phyloP scores from a whole-genome alignment of 2,113 vertebrate species.

The Diphyllodes magnificus region DNA sequence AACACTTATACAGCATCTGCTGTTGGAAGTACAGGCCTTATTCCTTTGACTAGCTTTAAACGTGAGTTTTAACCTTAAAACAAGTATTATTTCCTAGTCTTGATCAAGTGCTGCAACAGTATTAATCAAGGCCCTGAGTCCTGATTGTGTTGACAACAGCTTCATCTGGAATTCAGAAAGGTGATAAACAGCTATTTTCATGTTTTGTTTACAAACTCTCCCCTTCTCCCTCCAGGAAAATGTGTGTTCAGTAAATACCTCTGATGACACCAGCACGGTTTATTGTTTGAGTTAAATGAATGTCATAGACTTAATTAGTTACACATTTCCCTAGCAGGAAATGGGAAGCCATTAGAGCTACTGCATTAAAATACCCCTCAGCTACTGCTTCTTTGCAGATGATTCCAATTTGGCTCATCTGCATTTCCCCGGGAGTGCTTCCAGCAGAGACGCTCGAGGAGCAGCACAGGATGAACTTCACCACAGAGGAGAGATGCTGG shows the following conservation, averaged over 20 bases:
- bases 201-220: background rate
- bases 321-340: conserved; percentile 34
- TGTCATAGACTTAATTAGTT: background rate
- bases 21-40: background rate
- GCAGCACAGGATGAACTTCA: background rate
- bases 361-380: background rate
- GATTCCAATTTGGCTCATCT: background rate
- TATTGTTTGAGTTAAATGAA: conserved; percentile 20
- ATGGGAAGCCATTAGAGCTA: background rate
- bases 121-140: background rate
- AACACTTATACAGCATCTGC: background rate
- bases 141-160: background rate
- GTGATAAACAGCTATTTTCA: background rate
- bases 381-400: background rate
- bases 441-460: background rate
- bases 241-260: background rate
- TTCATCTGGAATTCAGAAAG: background rate
- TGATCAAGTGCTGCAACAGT: background rate
- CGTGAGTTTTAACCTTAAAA: background rate
- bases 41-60: background rate
- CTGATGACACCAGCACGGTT: background rate
- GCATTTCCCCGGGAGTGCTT: background rate
- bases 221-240: background rate
- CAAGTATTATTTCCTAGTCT: background rate
- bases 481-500: fast-evolving